Base-by-base conservation (phyloP, 1,140 invertebrate species). In the Drosophila sp. region DNA sequence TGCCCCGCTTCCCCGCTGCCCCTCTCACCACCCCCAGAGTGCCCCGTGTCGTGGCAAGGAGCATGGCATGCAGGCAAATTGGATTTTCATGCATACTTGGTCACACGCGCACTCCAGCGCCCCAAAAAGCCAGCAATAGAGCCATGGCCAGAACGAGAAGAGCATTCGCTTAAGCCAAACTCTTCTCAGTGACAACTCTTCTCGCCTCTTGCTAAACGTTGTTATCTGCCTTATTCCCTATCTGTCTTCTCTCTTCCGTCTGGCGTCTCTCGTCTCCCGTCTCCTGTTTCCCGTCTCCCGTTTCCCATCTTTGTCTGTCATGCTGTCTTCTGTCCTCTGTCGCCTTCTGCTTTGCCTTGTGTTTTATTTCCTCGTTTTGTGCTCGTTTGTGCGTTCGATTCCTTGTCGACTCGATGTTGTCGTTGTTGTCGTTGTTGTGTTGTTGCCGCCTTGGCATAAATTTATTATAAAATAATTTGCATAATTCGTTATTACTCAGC, bases 391-490 rank as follows among this genome's bases (percentile, higher is more conserved):
- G 70, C 78, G 78, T 86, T 86, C 78, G 80, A 78, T 82, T 81
- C 36, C 40, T 71, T 59, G 51, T 51, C 46, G n/a, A n/a, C n/a
- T n/a, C n/a, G 18, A 36, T 46, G 18, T 45, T 9, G 4, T 56
- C 25, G 25, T 27, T 36, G 48, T 71, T 59, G 45, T 51, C 40
- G 18, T 43, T 57, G 18, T 38, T 9, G 4, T 65, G 51, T 51
- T 72, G 59, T 62, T 73, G 48, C 38, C 46, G 70, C 65, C 65
- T 79, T 62, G 79, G 84, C 84, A 89, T 89, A 89, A 89, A 89
- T 89, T 89, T 89, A 89, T 89, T 89, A 89, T 89, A 89, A 89
- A 87, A 89, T 89, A 83, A 89, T 89, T 89, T 89, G 84, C 83
- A 89, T 89, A 89, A 89, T 89, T 89, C 83, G 83, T 89, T 89